These are phyloP conservation scores for Nebria ingens DNA, from an alignment of 1,140 invertebrate genomes.

Conservation along the genomic window DNA sequence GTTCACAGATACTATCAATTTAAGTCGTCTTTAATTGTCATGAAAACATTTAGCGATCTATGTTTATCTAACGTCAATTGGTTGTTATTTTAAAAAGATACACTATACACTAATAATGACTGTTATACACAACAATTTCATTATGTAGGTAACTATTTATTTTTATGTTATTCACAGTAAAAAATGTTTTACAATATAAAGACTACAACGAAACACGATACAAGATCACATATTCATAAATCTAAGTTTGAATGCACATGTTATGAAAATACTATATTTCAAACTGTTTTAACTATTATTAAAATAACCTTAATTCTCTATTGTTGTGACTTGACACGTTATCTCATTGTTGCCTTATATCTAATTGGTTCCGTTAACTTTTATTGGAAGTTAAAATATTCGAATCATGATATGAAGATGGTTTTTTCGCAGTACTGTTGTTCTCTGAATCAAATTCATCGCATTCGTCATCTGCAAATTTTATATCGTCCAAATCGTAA, in stretches of 20 bases:
- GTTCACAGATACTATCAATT: too few species aligned
- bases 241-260: neutral
- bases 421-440: constrained; percentile 1
- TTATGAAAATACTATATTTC: neutral
- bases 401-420: constrained; percentile 29
- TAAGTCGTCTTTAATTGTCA: too few species aligned
- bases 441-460: constrained; percentile 15
- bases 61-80: too few species aligned
- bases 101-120: too few species aligned
- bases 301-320: neutral
- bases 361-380: neutral
- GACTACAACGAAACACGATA: neutral
- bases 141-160: too few species aligned
- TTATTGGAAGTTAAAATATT: constrained; percentile 25
- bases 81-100: too few species aligned
- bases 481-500: constrained; percentile 37
- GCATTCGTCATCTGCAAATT: constrained; percentile 40
- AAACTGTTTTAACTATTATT: neutral
- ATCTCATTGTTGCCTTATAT: neutral
- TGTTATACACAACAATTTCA: too few species aligned
- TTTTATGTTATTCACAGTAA: too few species aligned
- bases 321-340: neutral
- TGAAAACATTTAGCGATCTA: too few species aligned
- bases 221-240: neutral
- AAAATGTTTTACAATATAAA: neutral